Base-by-base conservation (phyloP, 2,113 vertebrate species). In the Oncorhynchus tshawytscha region DNA sequence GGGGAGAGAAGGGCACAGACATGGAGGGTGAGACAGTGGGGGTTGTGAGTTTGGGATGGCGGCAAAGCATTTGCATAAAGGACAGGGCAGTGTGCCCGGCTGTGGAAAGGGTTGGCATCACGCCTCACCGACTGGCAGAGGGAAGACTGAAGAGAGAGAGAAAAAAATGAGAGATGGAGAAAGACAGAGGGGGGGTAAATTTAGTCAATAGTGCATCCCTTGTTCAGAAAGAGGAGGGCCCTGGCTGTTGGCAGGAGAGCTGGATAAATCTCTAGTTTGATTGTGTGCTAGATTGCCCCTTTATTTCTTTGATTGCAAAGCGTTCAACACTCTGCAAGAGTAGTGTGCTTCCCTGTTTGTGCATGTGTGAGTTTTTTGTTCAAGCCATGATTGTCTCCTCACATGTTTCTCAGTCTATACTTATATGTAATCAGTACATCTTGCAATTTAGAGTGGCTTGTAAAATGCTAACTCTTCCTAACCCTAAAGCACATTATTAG, bases 1-100 rank as follows among this genome's bases (percentile, higher is more conserved):
- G 12, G 51, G 16, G n/a, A n/a, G 59, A 62, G 59, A 62, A 16
- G 67, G 88, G 51, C 16, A 54, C 51, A 89, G 83, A 85, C 84
- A 70, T 72, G 82, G 82, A 70, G 91, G 88, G 86, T 74, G 59
- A 62, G 59, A 22, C 2, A 16, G 74, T 85, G 88, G 89, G 88
- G 88, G 89, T 87, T 92, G 92, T 88, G 86, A 92, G 86, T 88
- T 88, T 79, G 88, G 86, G 88, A 90, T 88, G 90, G 84, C 84
- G 76, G 91, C 86, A 81, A 82, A 81, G 81, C 91, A 94, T 94
- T 94, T 93, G 92, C 94, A 94, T 94, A 94, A 93, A 94, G 92
- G 92, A 91, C 91, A 94, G 91, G 93, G 94, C 92, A 92, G 76
- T 85, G 86, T 94, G 93, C 94, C 93, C 94, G 89, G 83, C 89